phyloP scores from a whole-genome alignment of 2,888 invertebrate species.

The Volucella inflata region DNA sequence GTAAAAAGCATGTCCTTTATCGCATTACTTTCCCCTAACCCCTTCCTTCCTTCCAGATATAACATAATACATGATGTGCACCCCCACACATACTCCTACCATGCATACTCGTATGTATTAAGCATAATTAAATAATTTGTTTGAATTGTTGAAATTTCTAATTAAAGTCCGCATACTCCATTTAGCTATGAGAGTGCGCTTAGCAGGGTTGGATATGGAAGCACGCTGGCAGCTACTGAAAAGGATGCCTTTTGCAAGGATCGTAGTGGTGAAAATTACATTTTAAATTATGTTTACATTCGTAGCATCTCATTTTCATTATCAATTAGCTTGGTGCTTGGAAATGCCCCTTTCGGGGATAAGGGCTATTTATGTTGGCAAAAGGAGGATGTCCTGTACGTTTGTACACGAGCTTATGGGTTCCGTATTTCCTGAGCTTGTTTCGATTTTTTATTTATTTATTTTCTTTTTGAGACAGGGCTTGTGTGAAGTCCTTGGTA shows the following conservation, averaged over 20 bases:
- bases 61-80: too few species aligned
- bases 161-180: constrained; percentile 62
- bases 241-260: constrained; percentile 38
- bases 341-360: constrained; percentile 45
- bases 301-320: constrained; percentile 71
- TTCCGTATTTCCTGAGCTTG: neutral
- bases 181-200: constrained; percentile 17
- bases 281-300: constrained; percentile 67
- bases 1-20: constrained; percentile 8
- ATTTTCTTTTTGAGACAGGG: neutral
- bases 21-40: neutral
- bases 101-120: constrained; percentile 7
- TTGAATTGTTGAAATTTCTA: constrained; percentile 62
- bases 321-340: constrained; percentile 72
- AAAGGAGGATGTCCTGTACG: constrained; percentile 35
- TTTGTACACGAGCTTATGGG: constrained; percentile 17
- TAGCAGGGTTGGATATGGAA: constrained; percentile 18
- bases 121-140: constrained; percentile 65
- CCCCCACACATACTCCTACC: neutral
- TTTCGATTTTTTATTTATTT: constrained; percentile 5
- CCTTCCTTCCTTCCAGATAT: neutral
- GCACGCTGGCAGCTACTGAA: neutral
- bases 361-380: constrained; percentile 28
- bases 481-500: constrained; percentile 4
- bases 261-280: constrained; percentile 57